Percentiles rank a stretch among this genome's conserved stretches.
phyloP scores from a whole-genome alignment of 2,797 vertebrate species.

The Propithecus perrieri region DNA sequence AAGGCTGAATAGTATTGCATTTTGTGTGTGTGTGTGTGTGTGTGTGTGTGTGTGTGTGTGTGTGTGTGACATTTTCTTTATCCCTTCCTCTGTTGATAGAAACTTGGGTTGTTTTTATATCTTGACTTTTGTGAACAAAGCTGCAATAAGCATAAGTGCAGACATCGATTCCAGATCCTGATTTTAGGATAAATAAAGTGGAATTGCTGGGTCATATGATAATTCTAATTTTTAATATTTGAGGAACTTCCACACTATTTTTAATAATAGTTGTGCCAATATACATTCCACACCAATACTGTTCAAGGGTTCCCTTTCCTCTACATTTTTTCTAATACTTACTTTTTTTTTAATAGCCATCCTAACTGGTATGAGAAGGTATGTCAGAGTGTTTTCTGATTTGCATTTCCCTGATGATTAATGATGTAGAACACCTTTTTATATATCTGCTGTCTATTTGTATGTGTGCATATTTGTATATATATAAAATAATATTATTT shows the following conservation, averaged over 20 bases:
- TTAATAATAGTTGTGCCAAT: background rate
- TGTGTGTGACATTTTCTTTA: accelerated
- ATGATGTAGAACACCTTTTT: background rate
- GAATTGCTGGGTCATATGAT: background rate
- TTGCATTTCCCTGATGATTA: background rate
- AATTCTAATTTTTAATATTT: background rate
- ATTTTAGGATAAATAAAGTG: background rate
- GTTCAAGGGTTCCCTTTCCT: background rate
- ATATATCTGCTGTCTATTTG: background rate
- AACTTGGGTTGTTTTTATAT: no score
- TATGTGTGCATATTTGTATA: accelerated
- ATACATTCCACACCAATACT: background rate
- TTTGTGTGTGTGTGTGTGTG: no score
- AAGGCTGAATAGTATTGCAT: background rate
- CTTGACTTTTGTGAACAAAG: background rate
- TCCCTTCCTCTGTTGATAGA: background rate
- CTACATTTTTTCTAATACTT: background rate
- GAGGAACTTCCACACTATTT: background rate
- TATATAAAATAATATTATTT: no score
- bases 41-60: no score
- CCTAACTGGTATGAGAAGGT: background rate
- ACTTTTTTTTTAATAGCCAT: background rate
- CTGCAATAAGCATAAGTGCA: background rate
- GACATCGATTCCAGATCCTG: background rate
- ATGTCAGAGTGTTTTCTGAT: background rate